Percentiles rank a stretch among this genome's conserved stretches.
Conservation (phyloP, 2,113 vertebrate genomes). For the Terrapene triunguis region DNA sequence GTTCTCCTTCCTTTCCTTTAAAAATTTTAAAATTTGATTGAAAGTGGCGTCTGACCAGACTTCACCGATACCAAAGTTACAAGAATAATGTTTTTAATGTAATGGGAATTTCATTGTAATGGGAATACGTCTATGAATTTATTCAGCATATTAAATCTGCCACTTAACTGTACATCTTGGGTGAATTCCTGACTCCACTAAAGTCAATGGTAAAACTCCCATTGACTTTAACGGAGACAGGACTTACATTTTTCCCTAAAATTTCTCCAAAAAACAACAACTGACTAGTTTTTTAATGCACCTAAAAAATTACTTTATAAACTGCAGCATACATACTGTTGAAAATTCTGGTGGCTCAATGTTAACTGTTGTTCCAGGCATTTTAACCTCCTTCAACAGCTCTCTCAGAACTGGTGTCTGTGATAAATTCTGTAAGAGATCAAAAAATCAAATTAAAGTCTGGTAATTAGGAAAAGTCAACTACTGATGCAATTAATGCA, state of each 20-base stretch:
- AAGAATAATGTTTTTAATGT: neutral
- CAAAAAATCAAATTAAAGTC: neutral
- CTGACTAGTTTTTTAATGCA: neutral
- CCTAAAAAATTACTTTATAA: accelerated
- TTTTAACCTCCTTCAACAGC: conserved; percentile 86
- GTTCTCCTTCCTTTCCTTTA: neutral
- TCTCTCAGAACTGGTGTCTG: conserved; percentile 91
- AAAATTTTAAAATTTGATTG: neutral
- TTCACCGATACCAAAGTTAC: neutral
- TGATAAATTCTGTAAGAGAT: conserved; percentile 88
- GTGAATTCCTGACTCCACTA: neutral
- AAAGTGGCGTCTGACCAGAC: neutral
- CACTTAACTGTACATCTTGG: neutral
- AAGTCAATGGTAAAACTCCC: neutral
- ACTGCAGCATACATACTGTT: conserved; percentile 64
- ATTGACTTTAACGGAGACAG: neutral
- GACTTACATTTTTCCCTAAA: neutral
- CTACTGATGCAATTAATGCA: neutral
- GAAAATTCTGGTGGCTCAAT: conserved; percentile 82
- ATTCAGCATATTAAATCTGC: neutral
- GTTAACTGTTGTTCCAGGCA: conserved; percentile 81
- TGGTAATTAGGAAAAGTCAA: neutral
- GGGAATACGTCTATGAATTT: neutral
- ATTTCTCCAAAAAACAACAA: neutral
- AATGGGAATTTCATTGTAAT: neutral